Base-by-base conservation (phyloP, 2,888 invertebrate genomes). In the Pycnomerus fuliginosus region DNA sequence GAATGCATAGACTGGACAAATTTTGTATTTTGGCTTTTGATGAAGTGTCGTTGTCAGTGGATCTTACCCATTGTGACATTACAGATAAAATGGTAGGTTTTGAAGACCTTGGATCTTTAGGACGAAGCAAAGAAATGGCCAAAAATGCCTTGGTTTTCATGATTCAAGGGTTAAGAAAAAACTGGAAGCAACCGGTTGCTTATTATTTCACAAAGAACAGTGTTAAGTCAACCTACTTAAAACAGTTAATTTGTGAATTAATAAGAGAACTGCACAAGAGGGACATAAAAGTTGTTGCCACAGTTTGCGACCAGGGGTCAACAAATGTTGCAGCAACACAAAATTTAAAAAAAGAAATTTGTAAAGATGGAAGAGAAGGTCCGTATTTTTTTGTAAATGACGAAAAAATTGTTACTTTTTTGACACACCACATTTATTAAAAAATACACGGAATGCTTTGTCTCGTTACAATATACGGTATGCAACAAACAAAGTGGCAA, bases 131-230 rank as follows among this genome's bases (percentile, higher is more conserved):
- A 15, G 37, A 7, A 36, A 37, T 24, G 3, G 5, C 25, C 11
- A 10, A 25, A 4, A 8, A 25, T 25, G 25, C 5, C 3, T 25
- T 25, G 25, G 11, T 4, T 7, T 25, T 25, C 11, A 25, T 25
- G 25, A 12, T 25, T 3, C 5, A 25, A 25, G 25, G 25, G 4
- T 3, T 25, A 10, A 4, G 11, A 10, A 10, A 8, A 4, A 10
- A 4, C 11, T 25, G 25, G 25, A 25, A 25, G 7, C 25, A 25
- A 10, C 25, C 25, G 4, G 4, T 25, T 7, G 5, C 7, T 7
- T 39, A 33, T 22, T 48, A 38, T 39, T 44, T 44, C 25, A 34
- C 40, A n/a, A 39, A 27, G 25, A 17, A 40, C 20, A 40, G 23
- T 10, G 29, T 40, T 10, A 37, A 15, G 12, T 27, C 23, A n/a